phyloP scores from a whole-genome alignment of 2,888 invertebrate genomes.

The Polydrusus cervinus region DNA sequence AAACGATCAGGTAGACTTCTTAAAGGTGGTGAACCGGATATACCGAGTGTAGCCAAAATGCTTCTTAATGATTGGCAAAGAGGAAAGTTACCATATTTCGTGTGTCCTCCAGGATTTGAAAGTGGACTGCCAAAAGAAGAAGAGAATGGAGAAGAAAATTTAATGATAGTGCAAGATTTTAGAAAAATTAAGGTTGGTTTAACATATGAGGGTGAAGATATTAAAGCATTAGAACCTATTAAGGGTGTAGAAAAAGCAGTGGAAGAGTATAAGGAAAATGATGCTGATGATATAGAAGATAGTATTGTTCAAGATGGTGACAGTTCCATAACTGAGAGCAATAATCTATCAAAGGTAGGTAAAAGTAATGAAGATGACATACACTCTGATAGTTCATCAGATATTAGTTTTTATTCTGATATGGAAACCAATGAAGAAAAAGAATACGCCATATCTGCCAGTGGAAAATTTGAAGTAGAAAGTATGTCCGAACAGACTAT shows the following conservation, averaged over 20 bases:
- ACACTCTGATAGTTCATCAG: conserved; percentile 72
- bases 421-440: conserved; percentile 76
- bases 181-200: conserved; percentile 83
- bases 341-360: conserved; percentile 34
- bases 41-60: conserved; percentile 91
- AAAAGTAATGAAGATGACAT: conserved; percentile 58
- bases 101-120: conserved; percentile 89
- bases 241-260: conserved; percentile 64
- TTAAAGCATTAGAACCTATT: conserved; percentile 75
- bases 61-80: conserved; percentile 99
- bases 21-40: conserved; percentile 98
- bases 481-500: conserved; percentile 60
- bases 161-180: conserved; percentile 85
- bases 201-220: conserved; percentile 71
- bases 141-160: conserved; percentile 67
- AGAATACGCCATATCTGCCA: conserved; percentile 67
- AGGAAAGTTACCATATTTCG: conserved; percentile 96
- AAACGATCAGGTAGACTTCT: conserved; percentile 89
- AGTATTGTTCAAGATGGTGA: conserved; percentile 71
- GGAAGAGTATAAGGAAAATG: conserved; percentile 53
- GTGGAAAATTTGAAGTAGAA: conserved; percentile 73
- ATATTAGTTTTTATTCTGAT: conserved; percentile 81
- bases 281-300: conserved; percentile 65
- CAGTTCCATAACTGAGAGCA: conserved; percentile 61
- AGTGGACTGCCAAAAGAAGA: conserved; percentile 74